These are phyloP conservation scores for Trissolcus basalis DNA, from an alignment of 1,140 invertebrate species.

Conservation along the genomic window DNA sequence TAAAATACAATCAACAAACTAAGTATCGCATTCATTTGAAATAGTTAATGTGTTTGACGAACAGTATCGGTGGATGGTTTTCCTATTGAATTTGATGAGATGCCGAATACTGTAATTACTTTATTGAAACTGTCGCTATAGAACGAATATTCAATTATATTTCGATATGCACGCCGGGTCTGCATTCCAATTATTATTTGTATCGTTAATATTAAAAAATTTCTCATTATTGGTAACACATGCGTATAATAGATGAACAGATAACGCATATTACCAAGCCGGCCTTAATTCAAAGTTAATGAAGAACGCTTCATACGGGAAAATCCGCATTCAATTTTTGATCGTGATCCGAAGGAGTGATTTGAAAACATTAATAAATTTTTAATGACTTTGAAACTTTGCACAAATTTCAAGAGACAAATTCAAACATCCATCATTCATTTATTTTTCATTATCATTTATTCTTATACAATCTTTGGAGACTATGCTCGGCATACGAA, in stretches of 20 bases:
- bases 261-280: conserved; percentile 52
- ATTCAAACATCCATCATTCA: neutral
- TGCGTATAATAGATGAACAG: conserved; percentile 55
- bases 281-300: conserved; percentile 58
- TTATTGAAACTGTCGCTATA: conserved; percentile 49
- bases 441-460: too few species aligned
- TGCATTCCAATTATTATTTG: conserved; percentile 57
- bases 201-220: conserved; percentile 59
- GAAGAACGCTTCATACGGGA: conserved; percentile 53
- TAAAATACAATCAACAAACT: neutral
- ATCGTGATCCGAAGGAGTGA: conserved; percentile 36
- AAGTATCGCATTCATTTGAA: conserved; percentile 12
- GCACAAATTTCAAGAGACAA: neutral
- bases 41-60: conserved; percentile 46
- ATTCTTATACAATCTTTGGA: too few species aligned
- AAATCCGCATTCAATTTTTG: conserved; percentile 57
- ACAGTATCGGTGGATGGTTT: conserved; percentile 45
- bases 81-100: conserved; percentile 52
- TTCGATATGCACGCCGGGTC: conserved; percentile 42
- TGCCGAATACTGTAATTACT: conserved; percentile 51
- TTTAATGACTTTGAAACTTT: conserved; percentile 44
- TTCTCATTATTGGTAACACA: conserved; percentile 55
- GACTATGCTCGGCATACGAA: too few species aligned
- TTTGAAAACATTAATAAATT: conserved; percentile 48
- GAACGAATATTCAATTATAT: conserved; percentile 57